phyloP scores from a whole-genome alignment of 2,888 invertebrate species.

The Parelbella ahira region DNA sequence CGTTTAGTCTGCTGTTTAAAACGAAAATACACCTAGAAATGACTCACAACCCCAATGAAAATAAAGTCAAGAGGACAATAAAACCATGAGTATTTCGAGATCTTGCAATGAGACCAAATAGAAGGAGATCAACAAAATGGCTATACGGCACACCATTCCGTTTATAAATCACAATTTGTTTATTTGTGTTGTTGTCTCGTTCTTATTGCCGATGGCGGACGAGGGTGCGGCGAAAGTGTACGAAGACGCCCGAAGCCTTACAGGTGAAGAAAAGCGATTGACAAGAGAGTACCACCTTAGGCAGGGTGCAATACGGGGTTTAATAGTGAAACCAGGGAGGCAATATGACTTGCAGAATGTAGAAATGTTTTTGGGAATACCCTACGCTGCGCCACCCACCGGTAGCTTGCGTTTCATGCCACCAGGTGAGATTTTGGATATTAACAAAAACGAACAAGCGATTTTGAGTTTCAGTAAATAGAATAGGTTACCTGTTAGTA shows the following conservation, averaged over 20 bases:
- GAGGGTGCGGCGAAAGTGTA: constrained; percentile 58
- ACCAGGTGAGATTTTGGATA: constrained; percentile 81
- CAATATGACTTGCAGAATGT: constrained; percentile 83
- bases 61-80: constrained; percentile 47
- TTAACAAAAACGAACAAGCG: too few relatives aligned
- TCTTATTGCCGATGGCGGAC: constrained; percentile 65
- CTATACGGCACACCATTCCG: constrained; percentile 67
- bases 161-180: constrained; percentile 72
- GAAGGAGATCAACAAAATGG: constrained; percentile 71
- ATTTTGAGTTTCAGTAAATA: too few relatives aligned
- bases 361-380: constrained; percentile 89
- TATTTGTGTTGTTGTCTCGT: constrained; percentile 73
- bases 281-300: constrained; percentile 83
- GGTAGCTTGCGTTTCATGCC: constrained; percentile 91
- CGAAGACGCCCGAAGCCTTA: constrained; percentile 53
- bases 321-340: constrained; percentile 83
- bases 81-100: constrained; percentile 39
- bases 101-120: constrained; percentile 46
- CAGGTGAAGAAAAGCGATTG: constrained; percentile 64
- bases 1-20: constrained; percentile 11
- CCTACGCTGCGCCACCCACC: constrained; percentile 90
- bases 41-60: constrained; percentile 42
- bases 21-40: constrained; percentile 31
- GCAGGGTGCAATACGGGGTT: constrained; percentile 85
- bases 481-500: too few relatives aligned